phyloP scores from a whole-genome alignment of 2,113 vertebrate genomes.

The Scopus umbretta region DNA sequence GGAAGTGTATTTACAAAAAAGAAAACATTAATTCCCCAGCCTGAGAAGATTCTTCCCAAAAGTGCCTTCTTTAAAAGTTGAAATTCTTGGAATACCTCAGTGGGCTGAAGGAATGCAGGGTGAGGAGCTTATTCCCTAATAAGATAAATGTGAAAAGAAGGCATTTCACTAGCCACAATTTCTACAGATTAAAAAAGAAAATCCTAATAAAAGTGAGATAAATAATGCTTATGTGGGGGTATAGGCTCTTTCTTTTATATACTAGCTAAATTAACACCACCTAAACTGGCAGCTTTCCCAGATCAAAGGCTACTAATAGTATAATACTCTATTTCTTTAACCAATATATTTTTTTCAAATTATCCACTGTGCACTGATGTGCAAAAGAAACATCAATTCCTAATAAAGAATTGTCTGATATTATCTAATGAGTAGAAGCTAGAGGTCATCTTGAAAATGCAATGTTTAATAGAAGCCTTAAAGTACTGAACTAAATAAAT shows the following conservation, averaged over 20 bases:
- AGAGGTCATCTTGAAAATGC: slow-evolving; percentile 19
- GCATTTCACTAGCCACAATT: neutral
- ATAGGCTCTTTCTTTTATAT: neutral
- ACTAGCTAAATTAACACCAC: neutral
- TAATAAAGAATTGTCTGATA: slow-evolving; percentile 43
- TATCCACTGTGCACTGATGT: slow-evolving; percentile 2
- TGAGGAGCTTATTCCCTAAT: neutral
- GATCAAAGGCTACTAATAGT: slow-evolving; percentile 42
- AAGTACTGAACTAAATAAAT: slow-evolving; percentile 53
- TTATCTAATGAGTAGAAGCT: slow-evolving; percentile 45
- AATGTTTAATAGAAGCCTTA: slow-evolving; percentile 24
- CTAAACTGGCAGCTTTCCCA: slow-evolving; percentile 48
- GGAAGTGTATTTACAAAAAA: neutral
- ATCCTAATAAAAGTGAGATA: slow-evolving; percentile 29
- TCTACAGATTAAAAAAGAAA: neutral
- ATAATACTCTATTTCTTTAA: slow-evolving; percentile 24
- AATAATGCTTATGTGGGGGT: neutral
- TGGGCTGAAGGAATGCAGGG: neutral
- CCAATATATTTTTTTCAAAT: neutral
- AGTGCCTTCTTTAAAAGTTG: neutral
- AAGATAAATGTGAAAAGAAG: neutral
- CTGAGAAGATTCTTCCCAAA: neutral
- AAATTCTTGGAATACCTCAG: neutral
- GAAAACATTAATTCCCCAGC: neutral
- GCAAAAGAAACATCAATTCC: slow-evolving; percentile 42